Conservation (phyloP, 1,140 invertebrate genomes). For the Caenorhabditis brenneri region DNA sequence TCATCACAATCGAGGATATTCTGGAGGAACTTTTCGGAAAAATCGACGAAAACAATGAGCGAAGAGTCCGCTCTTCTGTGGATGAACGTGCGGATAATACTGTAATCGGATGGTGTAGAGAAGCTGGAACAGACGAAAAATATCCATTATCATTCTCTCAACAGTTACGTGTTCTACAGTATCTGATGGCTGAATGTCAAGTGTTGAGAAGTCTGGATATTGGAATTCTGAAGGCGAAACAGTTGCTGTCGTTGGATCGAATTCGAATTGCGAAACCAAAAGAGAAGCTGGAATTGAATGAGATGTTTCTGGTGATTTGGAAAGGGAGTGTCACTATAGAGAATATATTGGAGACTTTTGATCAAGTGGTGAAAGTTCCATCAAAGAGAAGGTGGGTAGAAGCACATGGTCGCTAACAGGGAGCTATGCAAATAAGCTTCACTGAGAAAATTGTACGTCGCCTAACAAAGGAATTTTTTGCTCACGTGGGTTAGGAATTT, state of each 20-base stretch:
- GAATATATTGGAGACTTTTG: background rate
- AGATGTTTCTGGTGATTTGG: background rate
- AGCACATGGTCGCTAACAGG: too few species aligned
- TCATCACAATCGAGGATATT: slow-evolving; percentile 42
- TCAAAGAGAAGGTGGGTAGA: background rate
- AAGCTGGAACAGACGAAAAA: background rate
- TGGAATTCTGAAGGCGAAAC: background rate
- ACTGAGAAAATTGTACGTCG: too few species aligned
- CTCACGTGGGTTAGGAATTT: too few species aligned
- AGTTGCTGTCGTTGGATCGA: background rate
- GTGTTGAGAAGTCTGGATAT: slow-evolving; percentile 14
- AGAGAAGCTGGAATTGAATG: background rate
- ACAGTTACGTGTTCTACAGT: slow-evolving; percentile 17
- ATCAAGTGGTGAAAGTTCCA: background rate
- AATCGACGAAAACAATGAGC: slow-evolving; percentile 16
- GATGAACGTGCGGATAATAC: slow-evolving; percentile 15
- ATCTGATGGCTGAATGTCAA: slow-evolving; percentile 9
- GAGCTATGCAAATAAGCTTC: too few species aligned
- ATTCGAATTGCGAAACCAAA: background rate
- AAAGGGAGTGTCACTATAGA: background rate
- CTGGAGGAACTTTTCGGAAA: slow-evolving; percentile 24
- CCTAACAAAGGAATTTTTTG: too few species aligned
- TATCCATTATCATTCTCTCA: background rate
- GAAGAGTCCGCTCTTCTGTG: background rate
- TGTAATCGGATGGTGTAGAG: slow-evolving; percentile 16